phyloP scores from a whole-genome alignment of 2,797 vertebrate genomes.

The Cichlasoma orientale region DNA sequence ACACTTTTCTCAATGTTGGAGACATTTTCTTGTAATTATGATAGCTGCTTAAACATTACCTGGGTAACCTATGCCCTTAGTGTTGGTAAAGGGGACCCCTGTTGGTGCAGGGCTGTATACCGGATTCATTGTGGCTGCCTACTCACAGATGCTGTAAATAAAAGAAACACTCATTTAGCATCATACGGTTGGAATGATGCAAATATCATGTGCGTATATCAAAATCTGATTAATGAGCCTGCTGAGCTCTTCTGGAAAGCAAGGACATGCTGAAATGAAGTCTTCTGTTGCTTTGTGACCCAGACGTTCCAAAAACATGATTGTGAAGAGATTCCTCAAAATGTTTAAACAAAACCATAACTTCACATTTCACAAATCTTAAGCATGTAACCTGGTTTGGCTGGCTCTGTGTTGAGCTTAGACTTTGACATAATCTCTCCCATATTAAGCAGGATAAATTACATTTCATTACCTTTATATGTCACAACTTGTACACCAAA shows the following conservation, averaged over 20 bases:
- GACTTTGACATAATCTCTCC: neutral
- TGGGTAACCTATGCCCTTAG: slow-evolving; percentile 96
- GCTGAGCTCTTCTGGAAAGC: neutral
- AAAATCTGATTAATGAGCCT: neutral
- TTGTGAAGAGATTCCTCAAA: neutral
- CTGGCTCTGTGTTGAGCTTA: neutral
- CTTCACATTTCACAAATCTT: neutral
- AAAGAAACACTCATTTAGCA: neutral
- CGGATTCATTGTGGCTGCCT: slow-evolving; percentile 91
- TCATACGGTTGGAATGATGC: neutral
- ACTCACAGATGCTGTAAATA: slow-evolving; percentile 48
- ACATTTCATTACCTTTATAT: neutral
- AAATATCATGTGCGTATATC: neutral
- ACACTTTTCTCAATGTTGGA: neutral
- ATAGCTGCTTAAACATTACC: slow-evolving; percentile 74
- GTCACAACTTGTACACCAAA: neutral
- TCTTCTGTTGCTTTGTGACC: neutral
- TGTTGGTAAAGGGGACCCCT: slow-evolving; percentile 96
- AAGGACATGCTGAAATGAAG: neutral
- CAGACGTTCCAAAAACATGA: neutral
- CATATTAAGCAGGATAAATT: neutral
- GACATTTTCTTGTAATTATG: neutral
- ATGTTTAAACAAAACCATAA: neutral
- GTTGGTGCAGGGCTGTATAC: slow-evolving; percentile 96
- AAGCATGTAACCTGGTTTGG: neutral